Percentiles rank a stretch among this genome's conserved stretches.
Conservation (phyloP, 2,797 vertebrate genomes). For the Cyclopterus lumpus region DNA sequence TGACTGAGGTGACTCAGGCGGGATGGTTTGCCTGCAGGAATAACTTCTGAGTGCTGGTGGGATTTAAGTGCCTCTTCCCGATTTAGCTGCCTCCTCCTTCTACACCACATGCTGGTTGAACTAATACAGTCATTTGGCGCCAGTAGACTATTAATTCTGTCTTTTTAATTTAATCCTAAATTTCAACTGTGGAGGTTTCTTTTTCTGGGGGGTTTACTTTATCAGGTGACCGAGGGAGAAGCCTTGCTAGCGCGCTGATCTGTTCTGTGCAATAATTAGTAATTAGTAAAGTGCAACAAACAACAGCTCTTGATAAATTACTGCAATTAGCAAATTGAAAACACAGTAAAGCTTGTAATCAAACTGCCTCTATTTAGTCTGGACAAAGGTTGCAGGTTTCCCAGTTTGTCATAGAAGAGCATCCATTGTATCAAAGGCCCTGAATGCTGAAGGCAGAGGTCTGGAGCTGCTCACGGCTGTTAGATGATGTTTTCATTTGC, state of each 20-base stretch:
- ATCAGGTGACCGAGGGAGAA: neutral
- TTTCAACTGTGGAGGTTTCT: constrained; percentile 23
- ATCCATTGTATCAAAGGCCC: neutral
- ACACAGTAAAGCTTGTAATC: neutral
- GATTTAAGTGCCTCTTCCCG: constrained; percentile 9
- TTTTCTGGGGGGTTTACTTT: neutral
- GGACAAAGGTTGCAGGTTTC: neutral
- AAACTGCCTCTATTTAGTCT: neutral
- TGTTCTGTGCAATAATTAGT: neutral
- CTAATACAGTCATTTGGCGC: constrained; percentile 17
- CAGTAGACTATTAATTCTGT: constrained; percentile 32
- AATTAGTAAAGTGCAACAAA: neutral
- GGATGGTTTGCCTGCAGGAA: constrained; percentile 34
- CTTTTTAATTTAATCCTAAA: constrained; percentile 28
- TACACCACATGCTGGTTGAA: constrained; percentile 20
- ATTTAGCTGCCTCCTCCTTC: constrained; percentile 16
- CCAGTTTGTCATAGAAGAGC: neutral
- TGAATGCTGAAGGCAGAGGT: no score
- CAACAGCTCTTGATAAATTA: neutral
- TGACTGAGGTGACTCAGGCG: constrained; percentile 39
- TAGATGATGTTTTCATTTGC: neutral
- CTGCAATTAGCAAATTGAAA: neutral
- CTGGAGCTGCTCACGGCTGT: neutral
- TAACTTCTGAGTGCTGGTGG: constrained; percentile 17
- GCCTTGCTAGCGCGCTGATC: neutral